phyloP scores from a whole-genome alignment of 2,888 invertebrate genomes.

The Eristalinus sepulchralis region DNA sequence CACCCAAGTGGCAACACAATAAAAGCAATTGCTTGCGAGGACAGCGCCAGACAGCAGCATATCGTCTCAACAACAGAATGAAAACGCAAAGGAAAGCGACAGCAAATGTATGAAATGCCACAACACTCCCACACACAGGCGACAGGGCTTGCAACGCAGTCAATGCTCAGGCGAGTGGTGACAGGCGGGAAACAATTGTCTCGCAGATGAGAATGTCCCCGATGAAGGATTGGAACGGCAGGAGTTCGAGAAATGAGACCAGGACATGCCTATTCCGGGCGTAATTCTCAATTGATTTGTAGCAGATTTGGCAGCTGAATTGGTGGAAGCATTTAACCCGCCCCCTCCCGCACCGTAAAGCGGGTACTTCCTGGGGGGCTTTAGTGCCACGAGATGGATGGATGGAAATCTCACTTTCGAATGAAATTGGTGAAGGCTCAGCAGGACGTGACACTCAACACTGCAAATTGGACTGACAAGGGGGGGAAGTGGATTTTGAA shows the following conservation, averaged over 20 bases:
- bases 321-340: conserved; percentile 27
- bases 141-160: conserved; percentile 26
- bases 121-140: conserved; percentile 3
- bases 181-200: not conserved
- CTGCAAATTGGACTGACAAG: too few species aligned
- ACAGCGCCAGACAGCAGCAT: conserved; percentile 10
- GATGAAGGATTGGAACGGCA: conserved; percentile 7
- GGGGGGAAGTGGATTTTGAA: too few species aligned
- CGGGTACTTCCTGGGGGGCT: not conserved
- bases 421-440: too few species aligned
- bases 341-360: not conserved
- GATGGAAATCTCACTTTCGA: not conserved
- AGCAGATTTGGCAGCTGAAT: conserved; percentile 27
- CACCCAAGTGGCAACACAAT: conserved; percentile 44
- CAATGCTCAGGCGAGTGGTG: not conserved
- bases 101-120: conserved; percentile 22
- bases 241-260: conserved; percentile 3
- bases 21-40: conserved; percentile 22
- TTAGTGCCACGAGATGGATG: not conserved
- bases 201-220: conserved; percentile 40
- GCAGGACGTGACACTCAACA: too few species aligned
- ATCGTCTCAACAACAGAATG: conserved; percentile 33
- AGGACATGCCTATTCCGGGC: conserved; percentile 16
- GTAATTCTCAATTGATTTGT: conserved; percentile 32
- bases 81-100: conserved; percentile 27